Base-by-base conservation (phyloP, 2,888 invertebrate genomes). In the Invenusta paracnida region DNA sequence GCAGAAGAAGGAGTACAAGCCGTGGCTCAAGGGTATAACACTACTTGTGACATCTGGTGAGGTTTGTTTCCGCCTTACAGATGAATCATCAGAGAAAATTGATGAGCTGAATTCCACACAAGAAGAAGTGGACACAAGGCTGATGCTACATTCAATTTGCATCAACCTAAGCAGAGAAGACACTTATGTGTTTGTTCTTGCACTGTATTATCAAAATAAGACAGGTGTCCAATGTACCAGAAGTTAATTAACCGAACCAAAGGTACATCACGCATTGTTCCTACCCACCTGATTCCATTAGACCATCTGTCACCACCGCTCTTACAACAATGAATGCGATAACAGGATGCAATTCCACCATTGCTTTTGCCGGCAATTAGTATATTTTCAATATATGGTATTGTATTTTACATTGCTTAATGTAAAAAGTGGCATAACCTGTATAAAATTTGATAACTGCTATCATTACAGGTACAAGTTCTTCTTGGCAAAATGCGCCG, bases 1-100 rank as follows among this genome's bases (percentile, higher is more conserved):
- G 73, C 73, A 73, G 73, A 73, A 73, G 73, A 23, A 73, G 25
- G 73, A 73, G 73, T 73, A 5, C 25, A 73, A 25, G 73, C 73
- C 73, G 73, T 73, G 73, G 73, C 73, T 73, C 17, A 73, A 73
- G 25, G 27, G 73, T 23, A 73, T 5, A 73, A 73, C 73, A 73
- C 73, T 73, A 23, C 23, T 73, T 73, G 73, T 73, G 73, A 73
- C 25, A 73, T 73, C 25, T n/a, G 73, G 73, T 5, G 73, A 73
- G 73, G 73, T 73, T 73, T 5, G 11, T 73, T 73, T 13, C 25
- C 73, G 73, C 25, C 73, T 73, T 73, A 73, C 73, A 73, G 27
- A 73, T 73, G 25, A 73, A n/a, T 73, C 25, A n/a, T 73, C 73
- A 73, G 73, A 73, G 25, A 48, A 48, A 48, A 48, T 48, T 48